These are phyloP conservation scores for Ricordea florida DNA, from an alignment of 92 coral and sea anemone genomes.

Conservation along the genomic window DNA sequence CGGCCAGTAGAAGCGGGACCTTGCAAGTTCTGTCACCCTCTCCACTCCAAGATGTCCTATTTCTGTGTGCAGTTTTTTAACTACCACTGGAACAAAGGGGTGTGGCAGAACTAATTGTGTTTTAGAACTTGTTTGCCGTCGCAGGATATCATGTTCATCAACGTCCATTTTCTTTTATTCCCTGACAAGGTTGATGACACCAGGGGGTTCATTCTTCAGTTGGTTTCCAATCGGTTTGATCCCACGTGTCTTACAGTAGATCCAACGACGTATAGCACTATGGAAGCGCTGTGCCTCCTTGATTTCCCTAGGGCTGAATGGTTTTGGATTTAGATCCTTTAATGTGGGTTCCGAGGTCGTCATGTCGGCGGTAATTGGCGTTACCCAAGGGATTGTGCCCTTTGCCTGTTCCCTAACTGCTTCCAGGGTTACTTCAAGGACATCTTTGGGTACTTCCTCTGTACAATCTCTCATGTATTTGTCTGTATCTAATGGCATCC, in stretches of 20 bases:
- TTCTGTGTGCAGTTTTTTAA: slow-evolving; percentile 13
- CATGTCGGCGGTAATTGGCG: not conserved
- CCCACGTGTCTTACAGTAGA: not conserved
- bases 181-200: not conserved
- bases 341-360: not conserved
- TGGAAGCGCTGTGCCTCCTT: slow-evolving; percentile 20
- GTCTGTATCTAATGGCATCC: not conserved
- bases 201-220: not conserved
- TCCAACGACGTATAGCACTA: not conserved
- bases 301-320: not conserved
- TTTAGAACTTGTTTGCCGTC: not conserved
- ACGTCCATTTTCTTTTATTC: slow-evolving; percentile 26
- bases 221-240: not conserved
- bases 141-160: slow-evolving; percentile 21
- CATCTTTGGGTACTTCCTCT: not conserved
- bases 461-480: not conserved
- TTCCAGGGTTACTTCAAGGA: not conserved
- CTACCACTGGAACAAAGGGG: not conserved
- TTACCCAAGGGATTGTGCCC: not conserved
- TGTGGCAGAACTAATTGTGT: slow-evolving; percentile 34
- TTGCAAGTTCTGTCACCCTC: slow-evolving; percentile 10
- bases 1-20: slow-evolving; percentile 40
- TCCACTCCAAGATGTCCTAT: slow-evolving; percentile 36
- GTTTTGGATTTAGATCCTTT: not conserved
- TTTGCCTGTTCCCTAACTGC: not conserved